Base-by-base conservation (phyloP, 2,888 invertebrate genomes). In the Nebria salina region DNA sequence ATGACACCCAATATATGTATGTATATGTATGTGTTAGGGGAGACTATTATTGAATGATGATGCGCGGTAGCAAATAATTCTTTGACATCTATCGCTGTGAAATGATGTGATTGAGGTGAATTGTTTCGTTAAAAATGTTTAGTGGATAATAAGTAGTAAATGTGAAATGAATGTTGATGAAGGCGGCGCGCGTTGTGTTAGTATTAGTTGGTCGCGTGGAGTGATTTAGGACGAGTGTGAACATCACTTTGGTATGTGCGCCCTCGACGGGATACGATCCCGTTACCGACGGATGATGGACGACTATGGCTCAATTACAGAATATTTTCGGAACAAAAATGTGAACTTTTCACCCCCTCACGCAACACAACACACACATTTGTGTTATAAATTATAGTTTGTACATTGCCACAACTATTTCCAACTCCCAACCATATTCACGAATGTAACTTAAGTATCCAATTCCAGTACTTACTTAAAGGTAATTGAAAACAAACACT, bases 291-390 rank as follows among this genome's bases (percentile, higher is more conserved):
- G 70, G 20, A 75, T 79, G 79, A 79, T 79, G 68, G 43, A 79
- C 75, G 79, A 78, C 73, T 20, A n/a, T 15, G 65, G 75, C 79
- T 79, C 79, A 79, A 79, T 79, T 79, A 79, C 79, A 75, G 75
- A 79, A 79, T 79, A 79, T 75, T 79, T 79, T 43, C 79, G 75
- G 20, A 41, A 25, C 15, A 79, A 66, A 79, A 73, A 79, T 79
- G 79, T 13, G 76, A 76, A 76, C 76, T 76, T 54, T 54, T 3
- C 54, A 54, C 54, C 54, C 54, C 54, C 34, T 65, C 65, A 7
- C 13, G 1, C 65, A n/a, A 13, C 15, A 20, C 20, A 20, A 20
- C 20, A 20, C 20, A n/a, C 65, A n/a, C 13, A n/a, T 65, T 65
- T 13, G 5, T 65, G 72, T 68, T 76, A 20, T 76, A 42, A 15